Evolutionary conservation across 2,113 vertebrate genomes (phyloP), one percentile per base, ranked within the genome.

Genomic region (Trochalopteron elliotii): DNA sequence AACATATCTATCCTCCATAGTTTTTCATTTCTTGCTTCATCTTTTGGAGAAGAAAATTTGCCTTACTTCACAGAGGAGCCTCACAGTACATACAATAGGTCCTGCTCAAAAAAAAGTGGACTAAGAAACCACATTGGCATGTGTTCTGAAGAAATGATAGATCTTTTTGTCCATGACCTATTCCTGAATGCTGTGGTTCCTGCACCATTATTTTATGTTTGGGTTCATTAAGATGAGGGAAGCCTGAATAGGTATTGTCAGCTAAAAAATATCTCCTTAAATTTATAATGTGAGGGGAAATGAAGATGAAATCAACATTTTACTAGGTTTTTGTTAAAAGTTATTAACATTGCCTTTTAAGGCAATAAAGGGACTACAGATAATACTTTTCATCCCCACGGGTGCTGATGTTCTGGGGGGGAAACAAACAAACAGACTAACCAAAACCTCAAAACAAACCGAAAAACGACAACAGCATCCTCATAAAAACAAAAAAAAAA

Each of bases 1-100:
- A 97, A 80, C 79, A 65, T 96, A 94, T 94, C 96, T 97, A 94
- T 97, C 96, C 96, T 98, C 97, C 95, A 97, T 83, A 93, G 63
- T 97, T 98, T 98, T 98, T 96, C 5, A 92, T 68, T 95, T 91
- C 37, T 97, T 94, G 13, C 60, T 86, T 94, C 56, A 57, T 95
- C 31, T 78, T 97, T 86, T 84, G 53, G 63, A 94, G 71, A 95
- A 93, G 89, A 47, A 93, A n/a, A 91, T 83, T 87, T 93, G 87
- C 72, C 17, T 78, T 70, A 53, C 53, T 78, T 76, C 59, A 64
- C 25, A 74, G 57, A 71, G 53, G 83, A 95, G 47, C 70, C 83
- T 45, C 63, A 70, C 77, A 52, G 67, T 50, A 76, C 56, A 68
- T 60, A 49, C 35, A 81, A 76, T 17, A 71, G 55, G 55, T 61